Percentiles rank a stretch among this genome's conserved stretches.
phyloP scores from a whole-genome alignment of 2,113 vertebrate species.

The Microcebus griseorufus region DNA sequence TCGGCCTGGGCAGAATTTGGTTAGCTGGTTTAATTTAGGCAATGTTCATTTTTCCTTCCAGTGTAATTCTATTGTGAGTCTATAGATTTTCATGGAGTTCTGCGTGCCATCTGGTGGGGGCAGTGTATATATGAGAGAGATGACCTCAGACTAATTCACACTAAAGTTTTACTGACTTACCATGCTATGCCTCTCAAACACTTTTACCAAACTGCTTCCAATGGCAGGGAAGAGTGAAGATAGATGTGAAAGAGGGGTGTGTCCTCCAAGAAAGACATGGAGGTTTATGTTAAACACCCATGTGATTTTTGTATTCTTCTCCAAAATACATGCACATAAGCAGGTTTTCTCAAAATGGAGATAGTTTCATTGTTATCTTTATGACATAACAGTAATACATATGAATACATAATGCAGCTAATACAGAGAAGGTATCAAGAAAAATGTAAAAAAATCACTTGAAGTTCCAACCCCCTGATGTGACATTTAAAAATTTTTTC shows the following conservation, averaged over 20 bases:
- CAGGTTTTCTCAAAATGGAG: constrained; percentile 2
- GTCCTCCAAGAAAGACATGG: not conserved
- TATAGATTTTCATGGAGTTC: not conserved
- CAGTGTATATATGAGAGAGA: not conserved
- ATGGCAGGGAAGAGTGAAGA: not conserved
- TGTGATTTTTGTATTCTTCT: constrained; percentile 32
- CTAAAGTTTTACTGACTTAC: constrained; percentile 25
- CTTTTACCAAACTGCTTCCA: not conserved
- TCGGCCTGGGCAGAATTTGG: not conserved
- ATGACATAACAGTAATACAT: not conserved
- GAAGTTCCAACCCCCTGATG: not conserved
- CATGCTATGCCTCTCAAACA: not conserved
- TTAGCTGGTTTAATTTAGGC: not conserved
- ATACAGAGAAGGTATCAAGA: not conserved
- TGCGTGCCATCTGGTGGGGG: not conserved
- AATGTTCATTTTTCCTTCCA: not conserved
- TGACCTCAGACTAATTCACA: not conserved
- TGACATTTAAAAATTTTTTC: not conserved
- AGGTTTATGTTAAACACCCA: not conserved
- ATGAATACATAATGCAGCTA: not conserved
- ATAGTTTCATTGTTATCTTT: not conserved
- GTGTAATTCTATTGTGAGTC: not conserved
- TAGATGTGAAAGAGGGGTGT: not conserved
- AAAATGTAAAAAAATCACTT: constrained; percentile 9
- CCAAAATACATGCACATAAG: not conserved